phyloP scores from a whole-genome alignment of 2,797 vertebrate species.

The Sebastes itinus region DNA sequence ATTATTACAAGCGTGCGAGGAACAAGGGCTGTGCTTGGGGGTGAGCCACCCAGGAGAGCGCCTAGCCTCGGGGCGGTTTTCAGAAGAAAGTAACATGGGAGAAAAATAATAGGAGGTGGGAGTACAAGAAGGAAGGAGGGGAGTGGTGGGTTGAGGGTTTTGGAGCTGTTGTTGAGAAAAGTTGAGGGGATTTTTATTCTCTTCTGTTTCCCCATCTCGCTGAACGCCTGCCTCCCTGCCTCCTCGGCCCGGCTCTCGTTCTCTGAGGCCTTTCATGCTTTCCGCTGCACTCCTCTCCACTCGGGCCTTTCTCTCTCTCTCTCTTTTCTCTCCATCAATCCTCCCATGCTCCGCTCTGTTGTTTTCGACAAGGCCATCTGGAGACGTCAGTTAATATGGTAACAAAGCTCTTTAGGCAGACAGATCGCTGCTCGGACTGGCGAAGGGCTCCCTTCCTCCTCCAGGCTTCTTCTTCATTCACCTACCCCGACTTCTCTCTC shows the following conservation, averaged over 20 bases:
- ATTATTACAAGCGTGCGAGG: slow-evolving; percentile 81
- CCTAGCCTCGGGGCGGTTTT: slow-evolving; percentile 80
- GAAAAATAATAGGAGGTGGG: slow-evolving; percentile 77
- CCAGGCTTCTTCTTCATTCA: slow-evolving; percentile 23
- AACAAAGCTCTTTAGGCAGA: slow-evolving; percentile 70
- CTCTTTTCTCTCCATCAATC: slow-evolving; percentile 43
- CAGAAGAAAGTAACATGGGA: slow-evolving; percentile 80
- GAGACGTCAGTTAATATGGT: slow-evolving; percentile 55
- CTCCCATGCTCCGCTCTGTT: slow-evolving; percentile 21
- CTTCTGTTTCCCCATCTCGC: slow-evolving; percentile 48
- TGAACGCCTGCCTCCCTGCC: slow-evolving; percentile 29
- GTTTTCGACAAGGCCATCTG: slow-evolving; percentile 42
- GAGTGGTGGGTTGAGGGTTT: slow-evolving; percentile 15
- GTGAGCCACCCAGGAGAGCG: slow-evolving; percentile 85
- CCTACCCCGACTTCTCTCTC: not conserved
- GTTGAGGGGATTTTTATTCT: slow-evolving; percentile 76
- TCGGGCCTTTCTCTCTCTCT: not conserved
- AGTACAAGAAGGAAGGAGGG: slow-evolving; percentile 64
- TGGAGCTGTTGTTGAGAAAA: slow-evolving; percentile 55
- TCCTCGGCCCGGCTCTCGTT: slow-evolving; percentile 34
- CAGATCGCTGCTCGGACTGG: slow-evolving; percentile 42
- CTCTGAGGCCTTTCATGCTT: slow-evolving; percentile 50
- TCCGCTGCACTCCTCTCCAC: slow-evolving; percentile 5
- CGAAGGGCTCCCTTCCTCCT: slow-evolving; percentile 38
- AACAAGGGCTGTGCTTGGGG: slow-evolving; percentile 80